Percentiles rank a stretch among this genome's conserved stretches.
phyloP scores from a whole-genome alignment of 2,797 vertebrate genomes.

The Trichosurus vulpecula region DNA sequence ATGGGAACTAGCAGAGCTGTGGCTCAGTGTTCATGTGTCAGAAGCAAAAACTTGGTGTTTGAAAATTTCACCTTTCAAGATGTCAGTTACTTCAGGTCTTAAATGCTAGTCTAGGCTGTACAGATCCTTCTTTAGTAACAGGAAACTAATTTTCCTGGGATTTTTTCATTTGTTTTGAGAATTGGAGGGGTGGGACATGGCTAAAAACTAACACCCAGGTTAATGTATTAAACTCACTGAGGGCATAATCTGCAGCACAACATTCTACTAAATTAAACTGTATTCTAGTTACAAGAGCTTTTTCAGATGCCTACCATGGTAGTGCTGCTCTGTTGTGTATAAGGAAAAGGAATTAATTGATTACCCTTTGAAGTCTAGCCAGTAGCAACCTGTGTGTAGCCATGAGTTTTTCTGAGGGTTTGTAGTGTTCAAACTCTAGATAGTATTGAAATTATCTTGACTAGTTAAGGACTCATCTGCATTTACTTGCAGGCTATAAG shows the following conservation, averaged over 20 bases:
- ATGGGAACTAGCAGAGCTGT: not conserved
- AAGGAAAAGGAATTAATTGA: not conserved
- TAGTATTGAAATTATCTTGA: not conserved
- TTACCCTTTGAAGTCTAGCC: not conserved
- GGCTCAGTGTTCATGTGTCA: not conserved
- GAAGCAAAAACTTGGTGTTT: not conserved
- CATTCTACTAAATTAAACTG: not conserved
- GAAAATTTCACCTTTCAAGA: not conserved
- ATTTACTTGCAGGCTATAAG: not conserved
- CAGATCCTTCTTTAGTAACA: not conserved
- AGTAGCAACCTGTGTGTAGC: not conserved
- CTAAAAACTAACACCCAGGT: not conserved
- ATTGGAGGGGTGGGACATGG: not conserved
- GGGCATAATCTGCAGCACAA: not conserved
- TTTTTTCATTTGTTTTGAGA: not conserved
- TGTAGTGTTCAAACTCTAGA: not conserved
- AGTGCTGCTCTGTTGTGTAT: not conserved
- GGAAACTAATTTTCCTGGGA: not conserved
- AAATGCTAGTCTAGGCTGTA: not conserved
- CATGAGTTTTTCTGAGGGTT: not conserved
- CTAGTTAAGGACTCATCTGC: not conserved
- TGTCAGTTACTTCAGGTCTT: not conserved
- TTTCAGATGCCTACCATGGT: not conserved
- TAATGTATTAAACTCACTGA: not conserved
- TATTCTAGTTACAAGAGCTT: not conserved